Evolutionary conservation across 92 coral and sea anemone genomes (phyloP).

Genomic region (Porites evermanni): DNA sequence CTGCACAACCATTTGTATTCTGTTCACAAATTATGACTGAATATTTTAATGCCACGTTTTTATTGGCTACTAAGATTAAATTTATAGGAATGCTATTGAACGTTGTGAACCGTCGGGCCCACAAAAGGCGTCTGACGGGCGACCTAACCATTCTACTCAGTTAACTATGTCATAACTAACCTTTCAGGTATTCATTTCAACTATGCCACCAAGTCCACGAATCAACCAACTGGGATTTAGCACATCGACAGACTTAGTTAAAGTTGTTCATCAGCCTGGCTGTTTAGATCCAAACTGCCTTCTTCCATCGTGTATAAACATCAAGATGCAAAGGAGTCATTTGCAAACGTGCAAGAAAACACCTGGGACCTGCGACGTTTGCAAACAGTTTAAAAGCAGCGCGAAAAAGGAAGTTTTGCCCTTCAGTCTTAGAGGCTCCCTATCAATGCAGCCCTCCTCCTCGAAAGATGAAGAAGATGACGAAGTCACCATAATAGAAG

Average conservation of each 20-base stretch:
- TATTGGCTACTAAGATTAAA: too few species aligned
- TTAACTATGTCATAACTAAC: background rate
- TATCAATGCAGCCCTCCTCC: background rate
- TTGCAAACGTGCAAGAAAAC: conserved; percentile 23
- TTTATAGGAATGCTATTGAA: too few species aligned
- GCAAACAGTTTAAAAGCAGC: conserved; percentile 12
- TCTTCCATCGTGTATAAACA: conserved; percentile 32
- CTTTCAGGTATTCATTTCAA: background rate
- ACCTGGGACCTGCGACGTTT: conserved; percentile 13
- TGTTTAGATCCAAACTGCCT: conserved; percentile 45
- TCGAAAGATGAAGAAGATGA: background rate
- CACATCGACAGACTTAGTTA: background rate
- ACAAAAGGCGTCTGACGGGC: too few species aligned
- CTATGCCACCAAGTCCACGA: background rate
- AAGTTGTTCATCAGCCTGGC: conserved; percentile 18
- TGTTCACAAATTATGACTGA: too few species aligned
- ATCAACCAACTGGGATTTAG: background rate
- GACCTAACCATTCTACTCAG: too few species aligned
- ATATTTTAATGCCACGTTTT: too few species aligned
- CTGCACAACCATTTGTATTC: too few species aligned
- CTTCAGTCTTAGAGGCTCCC: background rate
- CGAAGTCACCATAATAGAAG: conserved; percentile 16
- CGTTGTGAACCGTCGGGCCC: too few species aligned
- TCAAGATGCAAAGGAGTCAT: conserved; percentile 20
- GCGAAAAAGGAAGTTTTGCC: background rate